Base-by-base conservation (phyloP, 2,113 vertebrate species). In the Ceuthmochares aereus region DNA sequence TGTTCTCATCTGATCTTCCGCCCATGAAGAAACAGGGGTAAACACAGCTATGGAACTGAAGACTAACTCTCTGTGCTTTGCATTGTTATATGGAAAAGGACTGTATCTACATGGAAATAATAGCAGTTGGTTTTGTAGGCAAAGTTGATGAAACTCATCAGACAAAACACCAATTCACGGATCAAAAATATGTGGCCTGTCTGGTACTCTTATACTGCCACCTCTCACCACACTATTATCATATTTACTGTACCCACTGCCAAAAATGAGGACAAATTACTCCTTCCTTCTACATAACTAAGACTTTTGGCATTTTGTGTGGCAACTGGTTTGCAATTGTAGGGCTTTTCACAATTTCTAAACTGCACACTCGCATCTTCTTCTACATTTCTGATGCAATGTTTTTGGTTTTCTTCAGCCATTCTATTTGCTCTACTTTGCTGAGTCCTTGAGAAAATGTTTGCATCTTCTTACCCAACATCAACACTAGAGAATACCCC, bases 101-200 rank as follows among this genome's bases (percentile, higher is more conserved):
- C 34, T 22, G 8, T 59, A 36, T 37, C 87, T 86, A 67, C 1
- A 1, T 64, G 36, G 25, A 91, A 95, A 70, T 70, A 88, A 63
- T 2, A 86, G 56, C 67, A 59, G 34, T 25, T 85, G 78, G 13
- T 88, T 92, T 86, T 59, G n/a, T 49, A 77, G 70, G 55, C 37
- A 45, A 86, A 86, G 72, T 84, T 90, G 47, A 76, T 76, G 81
- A 70, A 94, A 91, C 54, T 52, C 56, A 88, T 75, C 86, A 84
- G 42, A 72, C 32, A 67, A 74, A 89, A 83, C 30, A 73, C 7
- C 75, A 64, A 89, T 60, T 81, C 91, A 73, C 49, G n/a, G 34
- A 83, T 59, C 62, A 94, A 86, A 91, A 87, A 80, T 45, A 83
- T 7, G 59, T 2, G 4, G 34, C 30, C 49, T 81, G 47, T 69